Conservation (phyloP, 2,113 vertebrate species). For the Pao palembangensis region DNA sequence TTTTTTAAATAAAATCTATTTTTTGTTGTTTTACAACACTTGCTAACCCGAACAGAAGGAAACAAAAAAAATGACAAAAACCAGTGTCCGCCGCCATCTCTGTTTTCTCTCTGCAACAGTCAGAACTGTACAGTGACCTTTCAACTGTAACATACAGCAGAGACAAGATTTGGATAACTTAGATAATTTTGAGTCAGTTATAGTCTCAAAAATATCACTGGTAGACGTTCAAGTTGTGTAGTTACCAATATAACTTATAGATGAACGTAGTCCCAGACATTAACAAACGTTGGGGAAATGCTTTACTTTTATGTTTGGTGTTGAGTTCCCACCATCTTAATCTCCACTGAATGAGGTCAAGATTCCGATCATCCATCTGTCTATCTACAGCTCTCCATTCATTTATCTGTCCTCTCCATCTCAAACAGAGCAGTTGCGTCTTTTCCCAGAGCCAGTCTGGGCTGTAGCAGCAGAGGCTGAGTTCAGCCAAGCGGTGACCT, state of each 20-base stretch:
- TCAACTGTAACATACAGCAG: conserved; percentile 6
- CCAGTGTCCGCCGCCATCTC: conserved; percentile 44
- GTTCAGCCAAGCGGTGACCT: conserved; percentile 68
- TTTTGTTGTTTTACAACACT: conserved; percentile 52
- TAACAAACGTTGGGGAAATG: too few relatives aligned
- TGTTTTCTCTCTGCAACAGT: conserved; percentile 15
- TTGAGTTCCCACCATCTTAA: neutral
- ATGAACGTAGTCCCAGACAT: too few relatives aligned
- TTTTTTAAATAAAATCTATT: conserved; percentile 46
- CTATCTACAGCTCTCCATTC: neutral
- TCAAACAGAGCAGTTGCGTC: conserved; percentile 78
- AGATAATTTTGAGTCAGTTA: neutral
- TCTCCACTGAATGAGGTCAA: conserved; percentile 3
- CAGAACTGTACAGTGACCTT: conserved; percentile 20
- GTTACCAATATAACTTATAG: too few relatives aligned
- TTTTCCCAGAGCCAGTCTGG: conserved; percentile 76
- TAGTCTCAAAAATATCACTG: too few relatives aligned
- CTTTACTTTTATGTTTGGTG: too few relatives aligned
- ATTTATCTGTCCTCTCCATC: conserved; percentile 26
- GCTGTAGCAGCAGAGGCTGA: conserved; percentile 61
- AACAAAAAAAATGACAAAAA: conserved; percentile 51
- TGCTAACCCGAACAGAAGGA: conserved; percentile 49
- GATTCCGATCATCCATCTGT: neutral
- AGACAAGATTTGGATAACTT: conserved; percentile 18
- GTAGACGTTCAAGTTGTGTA: too few relatives aligned